Percentiles rank a stretch among this genome's conserved stretches.
These are phyloP conservation scores for Origma solitaria DNA, from an alignment of 2,113 vertebrate species.

Conservation along the genomic window DNA sequence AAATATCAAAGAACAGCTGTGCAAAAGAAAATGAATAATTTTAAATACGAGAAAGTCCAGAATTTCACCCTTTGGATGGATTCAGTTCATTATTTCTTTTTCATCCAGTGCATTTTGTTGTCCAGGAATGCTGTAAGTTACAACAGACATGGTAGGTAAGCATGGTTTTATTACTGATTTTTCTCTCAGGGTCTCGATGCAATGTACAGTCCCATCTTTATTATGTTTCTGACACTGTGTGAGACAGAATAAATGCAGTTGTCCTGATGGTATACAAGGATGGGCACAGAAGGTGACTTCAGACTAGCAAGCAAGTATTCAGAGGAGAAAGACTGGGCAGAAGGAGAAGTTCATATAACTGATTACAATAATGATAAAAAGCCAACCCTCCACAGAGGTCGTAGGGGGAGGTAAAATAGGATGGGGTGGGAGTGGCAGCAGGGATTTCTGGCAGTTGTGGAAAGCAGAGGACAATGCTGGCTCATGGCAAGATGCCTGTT, in stretches of 20 bases:
- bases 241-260: neutral
- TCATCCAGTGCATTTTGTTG: neutral
- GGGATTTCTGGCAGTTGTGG: constrained; percentile 3
- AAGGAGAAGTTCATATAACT: neutral
- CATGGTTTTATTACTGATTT: neutral
- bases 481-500: constrained; percentile 12
- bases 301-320: neutral
- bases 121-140: neutral
- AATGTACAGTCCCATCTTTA: neutral
- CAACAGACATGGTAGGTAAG: neutral
- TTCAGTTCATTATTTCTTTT: neutral
- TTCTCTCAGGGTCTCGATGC: neutral
- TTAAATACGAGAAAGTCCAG: neutral
- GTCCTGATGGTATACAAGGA: fast-evolving
- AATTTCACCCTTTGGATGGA: neutral
- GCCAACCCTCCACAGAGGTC: neutral
- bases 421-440: neutral
- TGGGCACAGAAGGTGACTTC: neutral
- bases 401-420: neutral
- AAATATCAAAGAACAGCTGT: neutral
- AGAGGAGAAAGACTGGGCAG: neutral
- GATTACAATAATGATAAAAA: neutral
- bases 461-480: constrained; percentile 17
- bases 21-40: neutral
- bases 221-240: neutral